Conservation (phyloP, 1,140 invertebrate genomes). For the Lordiphosa stackelbergi region DNA sequence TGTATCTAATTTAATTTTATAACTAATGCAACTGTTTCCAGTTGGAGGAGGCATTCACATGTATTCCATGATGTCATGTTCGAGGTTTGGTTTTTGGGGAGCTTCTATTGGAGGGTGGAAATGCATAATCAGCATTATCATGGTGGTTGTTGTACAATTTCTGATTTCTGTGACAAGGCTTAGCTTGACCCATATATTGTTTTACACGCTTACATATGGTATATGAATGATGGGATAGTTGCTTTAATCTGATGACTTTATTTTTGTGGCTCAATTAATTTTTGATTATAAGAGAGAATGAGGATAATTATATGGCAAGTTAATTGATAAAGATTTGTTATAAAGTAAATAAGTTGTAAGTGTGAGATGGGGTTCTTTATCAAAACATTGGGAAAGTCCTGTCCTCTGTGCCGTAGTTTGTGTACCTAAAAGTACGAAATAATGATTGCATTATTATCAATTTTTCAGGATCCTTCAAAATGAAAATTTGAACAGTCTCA, state of each 20-base stretch:
- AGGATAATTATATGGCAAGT: no score
- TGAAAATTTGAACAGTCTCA: no score
- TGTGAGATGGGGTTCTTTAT: no score
- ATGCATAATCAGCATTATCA: slow-evolving; percentile 56
- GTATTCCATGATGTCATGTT: slow-evolving; percentile 56
- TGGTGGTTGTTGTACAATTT: slow-evolving; percentile 31
- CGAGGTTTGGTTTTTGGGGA: slow-evolving; percentile 18
- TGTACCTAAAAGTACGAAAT: no score
- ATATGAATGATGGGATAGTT: not conserved
- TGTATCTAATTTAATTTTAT: slow-evolving; percentile 51
- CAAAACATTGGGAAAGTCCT: no score
- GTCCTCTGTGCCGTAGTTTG: no score
- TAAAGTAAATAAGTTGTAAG: no score
- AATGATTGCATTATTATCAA: no score
- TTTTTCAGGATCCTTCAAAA: no score
- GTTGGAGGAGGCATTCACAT: slow-evolving; percentile 2
- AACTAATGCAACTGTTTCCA: slow-evolving; percentile 58
- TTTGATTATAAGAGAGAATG: no score
- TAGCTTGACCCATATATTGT: slow-evolving; percentile 33
- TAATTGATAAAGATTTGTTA: no score
- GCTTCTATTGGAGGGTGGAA: slow-evolving; percentile 42
- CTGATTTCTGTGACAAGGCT: slow-evolving; percentile 25
- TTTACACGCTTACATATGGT: no score
- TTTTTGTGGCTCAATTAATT: not conserved
- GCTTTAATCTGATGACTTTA: slow-evolving; percentile 4